Conservation (phyloP, 1,140 invertebrate genomes). For the Trachymyrmex septentrionalis region DNA sequence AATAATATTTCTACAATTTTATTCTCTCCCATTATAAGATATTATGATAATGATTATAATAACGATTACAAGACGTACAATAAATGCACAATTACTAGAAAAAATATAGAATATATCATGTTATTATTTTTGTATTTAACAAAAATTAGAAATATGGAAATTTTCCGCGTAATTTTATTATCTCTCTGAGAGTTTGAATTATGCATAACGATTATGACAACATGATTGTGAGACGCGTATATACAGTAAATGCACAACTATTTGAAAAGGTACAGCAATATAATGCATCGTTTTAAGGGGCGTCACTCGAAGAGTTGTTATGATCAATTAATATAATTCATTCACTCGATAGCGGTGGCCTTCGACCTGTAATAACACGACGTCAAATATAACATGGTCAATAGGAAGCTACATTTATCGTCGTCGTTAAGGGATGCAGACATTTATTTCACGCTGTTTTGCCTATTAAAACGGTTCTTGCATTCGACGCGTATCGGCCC, state of each 20-base stretch:
- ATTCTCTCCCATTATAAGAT: too few relatives aligned
- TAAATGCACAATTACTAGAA: too few relatives aligned
- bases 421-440: slow-evolving; percentile 7
- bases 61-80: too few relatives aligned
- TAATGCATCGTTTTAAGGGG: neutral
- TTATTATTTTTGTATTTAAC: too few relatives aligned
- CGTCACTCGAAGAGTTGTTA: neutral
- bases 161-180: neutral
- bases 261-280: neutral
- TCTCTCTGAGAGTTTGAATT: neutral
- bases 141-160: neutral
- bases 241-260: neutral
- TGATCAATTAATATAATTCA: slow-evolving; percentile 53
- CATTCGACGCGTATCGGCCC: neutral
- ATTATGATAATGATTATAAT: too few relatives aligned
- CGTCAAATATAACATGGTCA: slow-evolving; percentile 5
- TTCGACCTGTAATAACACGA: slow-evolving; percentile 40
- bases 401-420: slow-evolving; percentile 25
- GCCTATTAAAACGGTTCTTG: slow-evolving; percentile 34
- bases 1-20: too few relatives aligned
- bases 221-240: too few relatives aligned
- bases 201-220: neutral
- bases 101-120: too few relatives aligned
- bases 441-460: slow-evolving; percentile 40
- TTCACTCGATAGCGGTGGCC: neutral